Percentiles rank a stretch among this genome's conserved stretches.
Conservation (phyloP, 2,888 invertebrate genomes). For the Maniola hyperantus region DNA sequence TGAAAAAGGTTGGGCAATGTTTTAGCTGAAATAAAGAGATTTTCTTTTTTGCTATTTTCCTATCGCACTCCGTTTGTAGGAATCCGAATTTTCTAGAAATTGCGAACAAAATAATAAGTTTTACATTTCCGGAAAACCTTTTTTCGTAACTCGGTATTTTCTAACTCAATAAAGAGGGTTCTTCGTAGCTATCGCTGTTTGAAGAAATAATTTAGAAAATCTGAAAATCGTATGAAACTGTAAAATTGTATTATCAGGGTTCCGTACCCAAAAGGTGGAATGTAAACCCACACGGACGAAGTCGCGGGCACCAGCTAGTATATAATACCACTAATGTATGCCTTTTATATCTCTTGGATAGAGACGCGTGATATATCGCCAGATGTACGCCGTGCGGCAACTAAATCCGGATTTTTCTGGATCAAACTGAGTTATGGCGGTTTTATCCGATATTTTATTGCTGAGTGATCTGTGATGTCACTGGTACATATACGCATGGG, state of each 20-base stretch:
- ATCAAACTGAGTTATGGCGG: background rate
- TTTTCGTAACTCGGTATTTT: too few species aligned
- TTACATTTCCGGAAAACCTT: too few species aligned
- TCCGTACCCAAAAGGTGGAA: too few species aligned
- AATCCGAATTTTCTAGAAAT: background rate
- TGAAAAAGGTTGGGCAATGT: conserved; percentile 5
- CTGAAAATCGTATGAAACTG: too few species aligned
- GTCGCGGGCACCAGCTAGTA: too few species aligned
- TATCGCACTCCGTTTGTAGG: background rate
- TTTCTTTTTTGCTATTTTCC: background rate
- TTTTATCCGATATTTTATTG: background rate
- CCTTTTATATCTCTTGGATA: background rate
- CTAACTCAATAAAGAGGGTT: too few species aligned
- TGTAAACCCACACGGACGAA: too few species aligned
- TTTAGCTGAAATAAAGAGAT: background rate
- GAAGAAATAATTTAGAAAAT: too few species aligned
- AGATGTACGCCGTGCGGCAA: background rate
- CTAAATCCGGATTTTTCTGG: background rate
- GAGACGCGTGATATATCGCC: background rate
- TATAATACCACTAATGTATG: too few species aligned
- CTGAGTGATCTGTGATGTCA: background rate
- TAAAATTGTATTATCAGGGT: too few species aligned
- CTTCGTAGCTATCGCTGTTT: too few species aligned
- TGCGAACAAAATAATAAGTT: background rate
- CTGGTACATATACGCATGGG: background rate